Percentiles rank a stretch among this genome's conserved stretches.
Evolutionary conservation across 1,140 invertebrate species (phyloP).

Genomic region (Melitaea cinxia): DNA sequence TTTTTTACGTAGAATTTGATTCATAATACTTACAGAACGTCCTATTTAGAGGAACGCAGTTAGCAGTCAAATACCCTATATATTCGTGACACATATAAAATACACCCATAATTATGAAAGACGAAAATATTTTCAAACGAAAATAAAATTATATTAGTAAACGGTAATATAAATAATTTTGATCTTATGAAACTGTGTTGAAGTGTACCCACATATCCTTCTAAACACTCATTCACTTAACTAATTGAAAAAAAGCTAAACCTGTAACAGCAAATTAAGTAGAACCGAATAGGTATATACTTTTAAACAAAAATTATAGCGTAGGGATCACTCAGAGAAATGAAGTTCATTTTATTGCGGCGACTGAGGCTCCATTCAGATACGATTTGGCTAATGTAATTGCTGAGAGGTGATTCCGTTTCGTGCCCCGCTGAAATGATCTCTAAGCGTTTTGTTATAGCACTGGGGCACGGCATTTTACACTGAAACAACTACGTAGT

Average conservation of each 20-base stretch:
- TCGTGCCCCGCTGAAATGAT: constrained; percentile 41
- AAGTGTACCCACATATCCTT: background rate
- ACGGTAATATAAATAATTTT: background rate
- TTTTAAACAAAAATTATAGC: constrained; percentile 52
- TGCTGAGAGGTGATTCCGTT: constrained; percentile 59
- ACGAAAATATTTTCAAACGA: too few relatives aligned
- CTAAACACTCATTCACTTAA: background rate
- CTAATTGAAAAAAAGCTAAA: constrained; percentile 21
- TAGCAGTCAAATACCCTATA: too few relatives aligned
- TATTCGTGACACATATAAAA: too few relatives aligned
- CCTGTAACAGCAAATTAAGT: constrained; percentile 21
- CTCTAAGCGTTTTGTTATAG: constrained; percentile 34
- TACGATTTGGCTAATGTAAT: constrained; percentile 73
- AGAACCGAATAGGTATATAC: constrained; percentile 9
- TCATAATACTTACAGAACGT: too few relatives aligned
- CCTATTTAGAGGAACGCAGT: too few relatives aligned
- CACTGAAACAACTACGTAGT: background rate
- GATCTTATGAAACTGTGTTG: background rate
- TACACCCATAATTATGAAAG: too few relatives aligned
- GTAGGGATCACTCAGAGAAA: constrained; percentile 58
- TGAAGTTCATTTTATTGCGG: constrained; percentile 69
- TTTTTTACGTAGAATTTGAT: too few relatives aligned
- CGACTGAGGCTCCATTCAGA: constrained; percentile 55
- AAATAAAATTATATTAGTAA: too few relatives aligned
- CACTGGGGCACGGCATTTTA: constrained; percentile 10